Percentiles rank a stretch among this genome's conserved stretches.
These are phyloP conservation scores for Gephyroberyx darwinii DNA, from an alignment of 2,797 vertebrate species.

Conservation along the genomic window DNA sequence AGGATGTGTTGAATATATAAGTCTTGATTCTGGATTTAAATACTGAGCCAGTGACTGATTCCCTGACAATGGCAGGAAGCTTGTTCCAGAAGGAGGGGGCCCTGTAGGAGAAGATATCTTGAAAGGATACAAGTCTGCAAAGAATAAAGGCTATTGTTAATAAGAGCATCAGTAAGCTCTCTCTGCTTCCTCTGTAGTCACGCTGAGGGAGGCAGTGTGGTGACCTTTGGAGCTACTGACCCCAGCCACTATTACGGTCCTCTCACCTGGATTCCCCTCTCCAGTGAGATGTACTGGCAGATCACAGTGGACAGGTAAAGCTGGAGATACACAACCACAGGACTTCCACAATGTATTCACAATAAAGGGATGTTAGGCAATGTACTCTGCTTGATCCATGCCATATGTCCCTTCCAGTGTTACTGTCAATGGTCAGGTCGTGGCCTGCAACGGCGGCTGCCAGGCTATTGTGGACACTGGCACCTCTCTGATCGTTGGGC, in stretches of 20 bases:
- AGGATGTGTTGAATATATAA: too few relatives aligned
- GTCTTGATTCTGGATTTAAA: too few relatives aligned
- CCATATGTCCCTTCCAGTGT: slow-evolving; percentile 41
- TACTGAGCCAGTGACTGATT: too few relatives aligned
- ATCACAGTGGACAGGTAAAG: slow-evolving; percentile 66
- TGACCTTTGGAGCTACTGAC: slow-evolving; percentile 67
- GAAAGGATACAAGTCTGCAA: too few relatives aligned
- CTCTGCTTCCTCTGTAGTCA: slow-evolving; percentile 35
- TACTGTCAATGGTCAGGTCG: slow-evolving; percentile 56
- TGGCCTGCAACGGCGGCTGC: slow-evolving; percentile 59
- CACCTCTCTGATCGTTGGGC: slow-evolving; percentile 62
- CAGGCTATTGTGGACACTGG: slow-evolving; percentile 70
- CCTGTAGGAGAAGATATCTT: too few relatives aligned
- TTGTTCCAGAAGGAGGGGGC: too few relatives aligned
- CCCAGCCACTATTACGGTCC: slow-evolving; percentile 54
- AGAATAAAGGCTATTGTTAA: not conserved
- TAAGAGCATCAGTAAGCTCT: not conserved
- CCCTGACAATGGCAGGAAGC: too few relatives aligned
- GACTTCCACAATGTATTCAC: not conserved
- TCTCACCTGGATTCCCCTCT: slow-evolving; percentile 69
- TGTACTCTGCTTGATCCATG: not conserved
- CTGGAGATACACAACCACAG: not conserved
- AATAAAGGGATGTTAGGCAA: not conserved
- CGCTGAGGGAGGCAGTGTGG: slow-evolving; percentile 46
- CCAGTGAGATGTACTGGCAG: slow-evolving; percentile 67